A percentile compares a stretch with the other conserved stretches of the same genome.
Evolutionary conservation across 1,140 invertebrate species (phyloP).

Genomic region (Drosophila hydei): DNA sequence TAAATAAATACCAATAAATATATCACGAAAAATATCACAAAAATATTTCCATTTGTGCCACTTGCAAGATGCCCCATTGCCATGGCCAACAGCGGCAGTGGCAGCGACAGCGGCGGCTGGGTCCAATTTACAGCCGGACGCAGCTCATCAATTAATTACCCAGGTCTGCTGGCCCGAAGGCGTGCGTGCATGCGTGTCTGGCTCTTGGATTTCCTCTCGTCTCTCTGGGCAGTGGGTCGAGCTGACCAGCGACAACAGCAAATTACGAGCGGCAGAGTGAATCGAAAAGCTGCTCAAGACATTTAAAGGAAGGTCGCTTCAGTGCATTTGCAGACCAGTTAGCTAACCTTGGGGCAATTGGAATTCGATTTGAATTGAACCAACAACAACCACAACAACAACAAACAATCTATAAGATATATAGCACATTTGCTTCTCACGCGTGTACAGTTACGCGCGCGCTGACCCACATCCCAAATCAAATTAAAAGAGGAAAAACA

Average conservation of each 20-base stretch:
- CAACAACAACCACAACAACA: no score
- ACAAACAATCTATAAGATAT: not conserved
- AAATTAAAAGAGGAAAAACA: slow-evolving; percentile 41
- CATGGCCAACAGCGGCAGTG: slow-evolving; percentile 24
- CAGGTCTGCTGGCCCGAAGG: slow-evolving; percentile 48
- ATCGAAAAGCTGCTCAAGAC: slow-evolving; percentile 54
- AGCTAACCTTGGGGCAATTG: slow-evolving; percentile 59
- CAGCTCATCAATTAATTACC: slow-evolving; percentile 78
- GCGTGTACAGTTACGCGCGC: slow-evolving; percentile 64
- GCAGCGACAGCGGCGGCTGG: not conserved
- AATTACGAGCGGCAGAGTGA: slow-evolving; percentile 66
- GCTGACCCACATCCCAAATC: slow-evolving; percentile 64
- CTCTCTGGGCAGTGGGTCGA: slow-evolving; percentile 55
- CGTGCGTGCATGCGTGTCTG: slow-evolving; percentile 9
- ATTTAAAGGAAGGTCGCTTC: slow-evolving; percentile 74
- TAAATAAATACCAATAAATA: slow-evolving; percentile 79
- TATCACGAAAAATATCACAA: slow-evolving; percentile 56
- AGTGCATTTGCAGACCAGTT: slow-evolving; percentile 40
- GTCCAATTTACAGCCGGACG: slow-evolving; percentile 72
- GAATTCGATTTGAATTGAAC: slow-evolving; percentile 29
- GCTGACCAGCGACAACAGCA: slow-evolving; percentile 42
- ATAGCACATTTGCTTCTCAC: slow-evolving; percentile 52
- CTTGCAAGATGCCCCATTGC: slow-evolving; percentile 19
- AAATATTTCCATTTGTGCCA: slow-evolving; percentile 27
- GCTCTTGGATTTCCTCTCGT: slow-evolving; percentile 3